Evolutionary conservation across 2,797 vertebrate genomes (phyloP), one percentile per base, ranked within the genome.

Genomic region (Melanotaenia boesemani): DNA sequence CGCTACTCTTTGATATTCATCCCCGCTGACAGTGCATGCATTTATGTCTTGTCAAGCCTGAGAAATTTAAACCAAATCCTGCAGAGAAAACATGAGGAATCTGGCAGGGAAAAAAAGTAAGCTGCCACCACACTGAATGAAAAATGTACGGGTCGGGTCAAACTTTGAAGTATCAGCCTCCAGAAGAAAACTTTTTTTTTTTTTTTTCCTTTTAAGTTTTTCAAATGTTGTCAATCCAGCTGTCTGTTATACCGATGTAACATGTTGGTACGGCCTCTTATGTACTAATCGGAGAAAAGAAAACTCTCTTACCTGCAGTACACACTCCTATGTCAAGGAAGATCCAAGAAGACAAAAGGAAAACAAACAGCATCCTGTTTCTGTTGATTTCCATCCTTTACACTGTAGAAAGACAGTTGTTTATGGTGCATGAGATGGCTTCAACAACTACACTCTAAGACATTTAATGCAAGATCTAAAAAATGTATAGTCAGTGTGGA

Each of bases 281-380:
- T 59, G 11, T 28, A 44, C n/a, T n/a, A 70, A 60, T 32, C 0
- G 65, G 2, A 62, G 2, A 48, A n/a, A 9, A 76, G 61, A 70
- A 64, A 11, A 41, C 16, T 59, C 28, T 36, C 82, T 90, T 94
- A 95, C 94, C 93, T 91, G 92, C 88, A 77, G 83, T 63, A 70
- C 90, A 92, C 28, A 74, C 60, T 41, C 82, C 83, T 41, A 82
- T 58, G 28, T 83, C 52, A 73, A 95, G 67, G 69, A 93, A 70
- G 82, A 89, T 59, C 18, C 81, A 82, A 66, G 77, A 48, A 16
- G 77, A 66, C 63, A 88, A 76, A 9, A 92, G 10, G 59, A 88
- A 78, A 46, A 46, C 80, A 36, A 82, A 67, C 39, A 84, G 56
- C 79, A 87, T 82, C 72, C 22, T 88, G 81, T 81, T 68, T 73